phyloP scores from a whole-genome alignment of 2,113 vertebrate species.

The Orthochromis malagaraziensis region DNA sequence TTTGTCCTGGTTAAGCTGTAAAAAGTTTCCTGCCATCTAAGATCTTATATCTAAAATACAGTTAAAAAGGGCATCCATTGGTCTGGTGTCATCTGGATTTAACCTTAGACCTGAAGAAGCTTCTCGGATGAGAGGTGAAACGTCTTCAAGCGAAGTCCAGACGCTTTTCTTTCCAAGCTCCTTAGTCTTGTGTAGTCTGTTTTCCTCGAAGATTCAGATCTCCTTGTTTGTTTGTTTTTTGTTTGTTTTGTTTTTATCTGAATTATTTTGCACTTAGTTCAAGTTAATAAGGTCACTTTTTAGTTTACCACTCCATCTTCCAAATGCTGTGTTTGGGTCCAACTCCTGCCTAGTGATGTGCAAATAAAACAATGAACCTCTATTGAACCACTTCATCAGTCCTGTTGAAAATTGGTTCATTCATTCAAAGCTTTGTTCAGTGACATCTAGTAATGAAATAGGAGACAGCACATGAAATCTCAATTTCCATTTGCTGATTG shows the following conservation, averaged over 20 bases:
- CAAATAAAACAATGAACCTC: background rate
- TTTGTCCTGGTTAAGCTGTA: too few species aligned
- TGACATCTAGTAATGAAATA: background rate
- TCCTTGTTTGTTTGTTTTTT: background rate
- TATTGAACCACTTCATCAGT: accelerated
- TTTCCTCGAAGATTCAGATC: accelerated
- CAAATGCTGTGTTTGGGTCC: accelerated
- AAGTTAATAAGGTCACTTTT: background rate
- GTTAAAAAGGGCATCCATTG: too few species aligned
- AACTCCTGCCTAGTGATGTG: background rate
- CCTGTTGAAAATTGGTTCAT: accelerated
- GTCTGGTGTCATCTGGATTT: background rate
- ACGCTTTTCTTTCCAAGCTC: background rate
- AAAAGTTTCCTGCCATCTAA: too few species aligned
- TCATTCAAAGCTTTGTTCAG: background rate
- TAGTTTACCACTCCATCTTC: background rate
- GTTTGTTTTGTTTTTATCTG: background rate
- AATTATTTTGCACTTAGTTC: background rate
- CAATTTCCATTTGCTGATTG: background rate
- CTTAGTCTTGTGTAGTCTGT: background rate
- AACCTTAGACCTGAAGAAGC: background rate
- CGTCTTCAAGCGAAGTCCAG: background rate
- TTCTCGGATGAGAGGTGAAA: background rate
- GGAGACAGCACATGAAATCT: accelerated
- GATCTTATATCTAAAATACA: too few species aligned